Percentiles rank a stretch among this genome's conserved stretches.
phyloP scores from a whole-genome alignment of 53 echinoderm and acorn worm species.

The Patiria pectinifera region DNA sequence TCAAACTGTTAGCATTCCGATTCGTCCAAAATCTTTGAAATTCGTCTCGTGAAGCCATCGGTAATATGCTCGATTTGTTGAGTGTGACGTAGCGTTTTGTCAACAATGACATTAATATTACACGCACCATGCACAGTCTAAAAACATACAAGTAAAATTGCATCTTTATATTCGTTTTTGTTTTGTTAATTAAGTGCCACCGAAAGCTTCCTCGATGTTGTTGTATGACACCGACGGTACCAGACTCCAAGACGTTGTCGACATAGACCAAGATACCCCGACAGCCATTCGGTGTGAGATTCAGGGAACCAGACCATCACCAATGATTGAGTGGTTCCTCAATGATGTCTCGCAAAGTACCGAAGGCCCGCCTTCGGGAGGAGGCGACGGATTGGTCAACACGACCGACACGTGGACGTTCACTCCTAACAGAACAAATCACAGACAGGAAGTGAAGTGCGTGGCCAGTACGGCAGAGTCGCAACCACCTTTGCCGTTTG shows the following conservation, averaged over 20 bases:
- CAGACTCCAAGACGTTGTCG: background rate
- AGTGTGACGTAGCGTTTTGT: too few species aligned
- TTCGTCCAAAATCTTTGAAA: too few species aligned
- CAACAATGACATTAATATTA: too few species aligned
- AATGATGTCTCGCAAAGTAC: background rate
- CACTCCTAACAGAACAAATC: conserved; percentile 13
- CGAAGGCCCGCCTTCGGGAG: background rate
- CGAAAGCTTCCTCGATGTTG: background rate
- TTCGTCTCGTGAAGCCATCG: too few species aligned
- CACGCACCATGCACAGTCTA: too few species aligned
- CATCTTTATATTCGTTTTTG: background rate
- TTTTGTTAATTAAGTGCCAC: background rate
- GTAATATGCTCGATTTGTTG: too few species aligned
- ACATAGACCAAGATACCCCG: background rate
- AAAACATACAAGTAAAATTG: too few species aligned
- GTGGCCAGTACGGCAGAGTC: conserved; percentile 28
- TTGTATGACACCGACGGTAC: background rate
- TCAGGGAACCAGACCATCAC: conserved; percentile 49
- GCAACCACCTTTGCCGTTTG: background rate
- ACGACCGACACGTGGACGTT: background rate
- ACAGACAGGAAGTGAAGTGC: conserved; percentile 23
- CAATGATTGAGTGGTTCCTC: conserved; percentile 51
- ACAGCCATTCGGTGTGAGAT: conserved; percentile 25
- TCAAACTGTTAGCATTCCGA: too few species aligned
- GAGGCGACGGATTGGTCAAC: background rate